Base-by-base conservation (phyloP, 2,113 vertebrate genomes). In the Pimephales promelas region DNA sequence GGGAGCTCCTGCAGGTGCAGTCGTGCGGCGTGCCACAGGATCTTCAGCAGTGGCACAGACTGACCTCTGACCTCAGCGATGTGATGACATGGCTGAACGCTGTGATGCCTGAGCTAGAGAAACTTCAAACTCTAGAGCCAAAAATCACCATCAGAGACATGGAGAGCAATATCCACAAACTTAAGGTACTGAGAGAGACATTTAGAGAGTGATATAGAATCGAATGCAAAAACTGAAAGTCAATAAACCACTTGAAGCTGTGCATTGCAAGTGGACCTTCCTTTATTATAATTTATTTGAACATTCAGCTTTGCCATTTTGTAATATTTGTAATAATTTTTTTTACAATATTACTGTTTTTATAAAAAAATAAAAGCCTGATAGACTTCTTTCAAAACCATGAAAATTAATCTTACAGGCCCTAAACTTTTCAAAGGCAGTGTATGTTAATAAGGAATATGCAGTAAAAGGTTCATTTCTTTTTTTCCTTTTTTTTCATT, bases 1-100 rank as follows among this genome's bases (percentile, higher is more conserved):
- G 97, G 97, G 96, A 98, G 88, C 93, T 97, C 85, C 89, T 96
- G 0, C 94, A 95, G 85, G 95, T 94, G 0, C 95, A 93, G 47
- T 92, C 92, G 28, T 89, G 93, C 49, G 89, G 83, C 83, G 86
- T 86, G 0, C 91, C 95, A 40, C 85, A 92, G 0, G 84, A 92
- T 52, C 78, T 91, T 77, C 92, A 94, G 84, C 92, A 94, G 81
- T 94, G 94, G 94, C 93, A 94, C 88, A 94, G 95, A 89, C 91
- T 98, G 43, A 94, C 93, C 87, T 90, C 94, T 0, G 95, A 97
- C 85, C 93, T 99, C 82, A 83, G 77, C 0, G 83, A 94, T 0
- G 87, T 98, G 89, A 93, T 93, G 28, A 70, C 92, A 88, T 98
- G 97, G 96, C 90, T 99, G 84, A 91, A 90, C 56, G 79, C 90